Evolutionary conservation across 2,888 invertebrate species (phyloP).

Genomic region (Magallana nippona): DNA sequence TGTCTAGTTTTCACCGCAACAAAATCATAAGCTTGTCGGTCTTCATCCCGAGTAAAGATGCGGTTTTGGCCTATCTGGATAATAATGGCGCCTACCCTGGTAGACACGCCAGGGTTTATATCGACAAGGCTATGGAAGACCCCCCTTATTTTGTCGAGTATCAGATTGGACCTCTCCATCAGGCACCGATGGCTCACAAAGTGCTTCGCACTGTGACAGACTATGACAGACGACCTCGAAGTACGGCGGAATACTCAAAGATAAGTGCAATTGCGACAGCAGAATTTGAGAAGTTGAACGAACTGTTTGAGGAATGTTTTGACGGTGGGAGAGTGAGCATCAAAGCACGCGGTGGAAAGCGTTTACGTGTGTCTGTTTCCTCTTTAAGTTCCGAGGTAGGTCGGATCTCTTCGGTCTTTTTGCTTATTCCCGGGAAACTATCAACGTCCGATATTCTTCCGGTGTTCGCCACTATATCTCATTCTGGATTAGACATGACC

Average conservation of each 20-base stretch:
- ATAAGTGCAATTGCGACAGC: slow-evolving; percentile 21
- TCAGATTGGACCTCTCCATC: slow-evolving; percentile 57
- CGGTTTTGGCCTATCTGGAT: slow-evolving; percentile 54
- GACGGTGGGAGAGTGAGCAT: slow-evolving; percentile 50
- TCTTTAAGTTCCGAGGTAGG: slow-evolving; percentile 47
- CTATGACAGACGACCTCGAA: slow-evolving; percentile 57
- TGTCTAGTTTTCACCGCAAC: slow-evolving; percentile 35
- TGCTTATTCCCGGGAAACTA: slow-evolving; percentile 28
- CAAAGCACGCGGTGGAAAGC: slow-evolving; percentile 1
- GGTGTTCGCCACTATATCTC: slow-evolving; percentile 55
- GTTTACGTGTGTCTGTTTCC: slow-evolving; percentile 33
- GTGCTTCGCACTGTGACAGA: neutral
- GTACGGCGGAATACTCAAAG: slow-evolving; percentile 42
- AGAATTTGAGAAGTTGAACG: slow-evolving; percentile 46
- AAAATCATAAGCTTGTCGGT: slow-evolving; percentile 49
- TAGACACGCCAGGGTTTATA: slow-evolving; percentile 56
- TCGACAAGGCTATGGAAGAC: slow-evolving; percentile 49
- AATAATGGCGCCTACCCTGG: slow-evolving; percentile 56
- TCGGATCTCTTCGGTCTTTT: slow-evolving; percentile 18
- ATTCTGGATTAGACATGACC: slow-evolving; percentile 49
- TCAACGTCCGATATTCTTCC: slow-evolving; percentile 55
- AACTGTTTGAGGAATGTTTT: slow-evolving; percentile 57
- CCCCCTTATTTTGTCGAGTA: slow-evolving; percentile 59
- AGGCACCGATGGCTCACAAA: slow-evolving; percentile 32
- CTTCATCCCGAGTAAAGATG: slow-evolving; percentile 50